A percentile compares a stretch with the other conserved stretches of the same genome.
phyloP scores from a whole-genome alignment of 2,888 invertebrate species.

The Andricus quercusramuli region DNA sequence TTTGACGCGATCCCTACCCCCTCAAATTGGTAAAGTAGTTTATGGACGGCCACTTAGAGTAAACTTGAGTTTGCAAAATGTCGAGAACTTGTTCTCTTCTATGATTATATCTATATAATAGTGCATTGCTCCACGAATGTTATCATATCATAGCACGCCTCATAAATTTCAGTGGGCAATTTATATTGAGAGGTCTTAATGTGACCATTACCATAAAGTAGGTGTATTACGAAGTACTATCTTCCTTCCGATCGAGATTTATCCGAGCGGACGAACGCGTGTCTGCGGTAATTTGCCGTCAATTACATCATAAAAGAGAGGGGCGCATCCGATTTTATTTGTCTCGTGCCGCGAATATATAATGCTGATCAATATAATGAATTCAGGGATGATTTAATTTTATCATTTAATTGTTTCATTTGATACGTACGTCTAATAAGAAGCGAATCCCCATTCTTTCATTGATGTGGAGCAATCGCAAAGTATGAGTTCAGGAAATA shows the following conservation, averaged over 20 bases:
- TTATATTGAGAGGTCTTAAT: slow-evolving; percentile 46
- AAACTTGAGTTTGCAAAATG: neutral
- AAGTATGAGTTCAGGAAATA: too few relatives aligned
- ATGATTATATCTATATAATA: slow-evolving; percentile 14
- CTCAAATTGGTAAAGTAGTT: too few relatives aligned
- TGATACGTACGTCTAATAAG: too few relatives aligned
- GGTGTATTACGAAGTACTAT: slow-evolving; percentile 50
- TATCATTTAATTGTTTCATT: neutral
- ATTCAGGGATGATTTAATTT: neutral
- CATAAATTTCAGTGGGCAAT: slow-evolving; percentile 37
- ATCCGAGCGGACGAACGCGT: slow-evolving; percentile 51
- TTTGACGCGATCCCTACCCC: too few relatives aligned
- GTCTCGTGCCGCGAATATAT: neutral
- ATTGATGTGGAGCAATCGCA: too few relatives aligned
- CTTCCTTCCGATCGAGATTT: slow-evolving; percentile 47
- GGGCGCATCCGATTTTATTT: neutral
- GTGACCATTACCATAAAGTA: slow-evolving; percentile 51
- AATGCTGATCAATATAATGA: neutral
- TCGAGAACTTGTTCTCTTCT: neutral
- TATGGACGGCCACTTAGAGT: neutral
- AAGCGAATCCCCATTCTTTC: too few relatives aligned
- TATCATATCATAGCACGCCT: slow-evolving; percentile 34
- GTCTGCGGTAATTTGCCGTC: slow-evolving; percentile 51
- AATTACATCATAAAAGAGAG: slow-evolving; percentile 42
- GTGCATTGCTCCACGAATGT: slow-evolving; percentile 33